Base-by-base conservation (phyloP, 2,888 invertebrate genomes). In the Neoascia interrupta region DNA sequence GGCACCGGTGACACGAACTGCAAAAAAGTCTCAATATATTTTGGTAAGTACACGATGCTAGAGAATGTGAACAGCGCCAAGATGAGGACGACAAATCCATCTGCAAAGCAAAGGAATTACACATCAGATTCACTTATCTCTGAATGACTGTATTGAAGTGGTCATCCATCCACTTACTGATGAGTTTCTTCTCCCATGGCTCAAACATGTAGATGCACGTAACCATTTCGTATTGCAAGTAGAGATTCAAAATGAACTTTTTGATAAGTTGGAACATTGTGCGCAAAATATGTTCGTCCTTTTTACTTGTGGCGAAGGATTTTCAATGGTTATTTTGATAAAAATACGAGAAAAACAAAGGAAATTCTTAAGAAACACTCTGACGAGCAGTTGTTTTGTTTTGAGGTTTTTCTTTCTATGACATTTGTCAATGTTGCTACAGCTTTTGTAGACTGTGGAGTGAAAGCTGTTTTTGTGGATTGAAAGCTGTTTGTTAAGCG, bases 41-140 rank as follows among this genome's bases (percentile, higher is more conserved):
- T 90, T 1, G 92, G 92, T 75, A 92, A 86, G 83, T 91, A 92
- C 2, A 91, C 87, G 82, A 89, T 91, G 31, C 91, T 90, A 0
- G 91, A 91, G 84, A 91, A 92, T 10, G 90, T 85, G 21, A 91
- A 87, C 81, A 91, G 89, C 1, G 89, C 86, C 45, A 91, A 82
- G 54, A 91, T 87, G 1, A 90, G 83, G 6, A 90, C 81, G 6
- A 91, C 85, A 63, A 90, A 86, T 37, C 90, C 88, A 87, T 91
- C 91, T 90, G 83, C 0, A 82, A 80, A 8, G 41, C 2, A 26
- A 28, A 26, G 10, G 39, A 73, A 23, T 18, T 39, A 21, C 5
- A n/a, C 26, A 45, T 2, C 5, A 31, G 31, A 6, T 31, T 8
- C 26, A 26, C n/a, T 26, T 4, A 26, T 26, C 26, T 26, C 4